These are phyloP conservation scores for Ennomos fuscantarius DNA, from an alignment of 2,888 invertebrate genomes.

Conservation along the genomic window DNA sequence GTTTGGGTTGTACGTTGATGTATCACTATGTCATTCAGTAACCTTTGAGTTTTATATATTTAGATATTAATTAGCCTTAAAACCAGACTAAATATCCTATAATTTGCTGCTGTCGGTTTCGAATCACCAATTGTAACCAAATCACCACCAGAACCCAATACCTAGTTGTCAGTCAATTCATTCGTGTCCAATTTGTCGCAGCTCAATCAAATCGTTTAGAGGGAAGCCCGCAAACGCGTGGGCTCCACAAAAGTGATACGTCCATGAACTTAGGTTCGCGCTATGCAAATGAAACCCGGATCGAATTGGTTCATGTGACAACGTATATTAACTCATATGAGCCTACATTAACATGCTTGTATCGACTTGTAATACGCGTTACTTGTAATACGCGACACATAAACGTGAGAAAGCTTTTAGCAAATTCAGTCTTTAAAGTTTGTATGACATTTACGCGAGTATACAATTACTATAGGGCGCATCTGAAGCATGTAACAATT, in stretches of 20 bases:
- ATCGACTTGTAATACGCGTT: neutral
- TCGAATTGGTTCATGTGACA: slow-evolving; percentile 30
- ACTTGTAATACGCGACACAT: too few relatives aligned
- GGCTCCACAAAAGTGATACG: slow-evolving; percentile 25
- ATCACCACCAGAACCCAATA: slow-evolving; percentile 10
- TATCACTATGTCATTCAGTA: too few relatives aligned
- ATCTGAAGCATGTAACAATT: too few relatives aligned
- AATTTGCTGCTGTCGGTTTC: too few relatives aligned
- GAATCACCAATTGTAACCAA: slow-evolving; percentile 7
- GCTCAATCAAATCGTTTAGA: slow-evolving; percentile 32
- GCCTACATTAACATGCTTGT: neutral
- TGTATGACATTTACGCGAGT: too few relatives aligned
- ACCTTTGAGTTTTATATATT: too few relatives aligned
- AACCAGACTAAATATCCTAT: too few relatives aligned
- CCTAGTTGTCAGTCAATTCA: slow-evolving; percentile 12
- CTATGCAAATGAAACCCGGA: slow-evolving; percentile 35
- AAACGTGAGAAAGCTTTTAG: too few relatives aligned
- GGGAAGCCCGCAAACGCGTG: slow-evolving; percentile 22
- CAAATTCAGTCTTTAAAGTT: too few relatives aligned
- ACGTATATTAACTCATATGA: neutral
- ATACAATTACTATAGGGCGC: too few relatives aligned
- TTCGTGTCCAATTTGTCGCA: slow-evolving; percentile 21
- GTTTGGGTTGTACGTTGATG: too few relatives aligned
- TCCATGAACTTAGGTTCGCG: slow-evolving; percentile 32
- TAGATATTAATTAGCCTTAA: too few relatives aligned